phyloP scores from a whole-genome alignment of 2,888 invertebrate species.

The Celastrina argiolus region DNA sequence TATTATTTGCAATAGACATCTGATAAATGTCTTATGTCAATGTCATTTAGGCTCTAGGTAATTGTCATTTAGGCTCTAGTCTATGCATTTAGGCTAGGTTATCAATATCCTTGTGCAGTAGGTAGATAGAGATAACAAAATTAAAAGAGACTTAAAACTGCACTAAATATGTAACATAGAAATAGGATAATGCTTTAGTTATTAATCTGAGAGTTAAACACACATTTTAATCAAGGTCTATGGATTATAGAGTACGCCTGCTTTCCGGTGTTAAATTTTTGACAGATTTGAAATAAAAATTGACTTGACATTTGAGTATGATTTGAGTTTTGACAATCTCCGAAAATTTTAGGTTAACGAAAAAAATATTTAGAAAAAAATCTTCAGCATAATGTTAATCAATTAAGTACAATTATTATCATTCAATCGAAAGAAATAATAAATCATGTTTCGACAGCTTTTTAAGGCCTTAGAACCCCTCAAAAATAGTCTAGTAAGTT shows the following conservation, averaged over 20 bases:
- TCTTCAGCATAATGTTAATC: neutral
- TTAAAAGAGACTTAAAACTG: too few species aligned
- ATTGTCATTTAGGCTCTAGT: too few species aligned
- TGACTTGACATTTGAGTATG: too few species aligned
- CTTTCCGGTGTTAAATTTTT: too few species aligned
- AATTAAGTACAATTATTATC: neutral
- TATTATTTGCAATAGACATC: neutral
- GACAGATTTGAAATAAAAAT: neutral
- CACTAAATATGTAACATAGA: too few species aligned
- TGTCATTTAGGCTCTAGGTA: neutral
- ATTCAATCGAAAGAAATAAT: neutral
- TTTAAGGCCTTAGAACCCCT: slow-evolving; percentile 53
- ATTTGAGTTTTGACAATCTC: neutral
- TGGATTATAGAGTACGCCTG: too few species aligned
- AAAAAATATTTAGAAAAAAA: neutral
- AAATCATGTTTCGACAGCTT: slow-evolving; percentile 60
- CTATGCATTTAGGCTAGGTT: too few species aligned
- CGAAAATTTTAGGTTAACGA: neutral
- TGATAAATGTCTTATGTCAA: neutral
- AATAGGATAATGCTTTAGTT: too few species aligned
- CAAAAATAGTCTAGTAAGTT: slow-evolving; percentile 52
- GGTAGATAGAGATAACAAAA: too few species aligned
- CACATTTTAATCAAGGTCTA: too few species aligned
- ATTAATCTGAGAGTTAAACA: too few species aligned
- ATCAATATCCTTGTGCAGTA: too few species aligned